These are phyloP conservation scores for Pygocentrus nattereri DNA, from an alignment of 2,797 vertebrate genomes.

Conservation along the genomic window DNA sequence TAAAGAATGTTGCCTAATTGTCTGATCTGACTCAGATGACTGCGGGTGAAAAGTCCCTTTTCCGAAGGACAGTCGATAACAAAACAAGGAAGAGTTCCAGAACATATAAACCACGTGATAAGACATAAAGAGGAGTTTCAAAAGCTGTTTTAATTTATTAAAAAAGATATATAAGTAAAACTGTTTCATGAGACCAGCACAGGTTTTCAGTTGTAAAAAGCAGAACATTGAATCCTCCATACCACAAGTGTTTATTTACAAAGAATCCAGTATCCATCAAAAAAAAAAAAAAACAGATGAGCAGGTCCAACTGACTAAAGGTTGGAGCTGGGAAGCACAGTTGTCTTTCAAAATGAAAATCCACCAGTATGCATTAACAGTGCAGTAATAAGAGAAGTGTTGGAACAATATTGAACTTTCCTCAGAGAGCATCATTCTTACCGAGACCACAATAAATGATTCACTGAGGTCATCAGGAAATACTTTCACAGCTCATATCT, in stretches of 20 bases:
- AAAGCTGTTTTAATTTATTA: neutral
- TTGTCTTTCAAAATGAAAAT: neutral
- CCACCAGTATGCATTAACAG: neutral
- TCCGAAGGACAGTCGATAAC: neutral
- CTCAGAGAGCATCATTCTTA: neutral
- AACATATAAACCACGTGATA: neutral
- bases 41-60: conserved; percentile 3
- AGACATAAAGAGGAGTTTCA: neutral
- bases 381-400: neutral
- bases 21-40: neutral
- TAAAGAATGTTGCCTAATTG: conserved; percentile 2
- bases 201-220: neutral
- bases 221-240: neutral
- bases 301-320: neutral
- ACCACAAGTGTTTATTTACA: neutral
- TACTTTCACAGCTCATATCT: neutral
- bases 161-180: neutral
- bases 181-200: conserved; percentile 7
- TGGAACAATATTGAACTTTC: neutral
- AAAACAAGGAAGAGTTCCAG: neutral
- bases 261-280: neutral
- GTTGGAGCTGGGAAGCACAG: neutral
- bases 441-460: neutral
- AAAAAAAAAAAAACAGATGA: neutral
- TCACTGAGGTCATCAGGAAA: neutral